Conservation (phyloP, 2,113 vertebrate species). For the Candoia aspera region DNA sequence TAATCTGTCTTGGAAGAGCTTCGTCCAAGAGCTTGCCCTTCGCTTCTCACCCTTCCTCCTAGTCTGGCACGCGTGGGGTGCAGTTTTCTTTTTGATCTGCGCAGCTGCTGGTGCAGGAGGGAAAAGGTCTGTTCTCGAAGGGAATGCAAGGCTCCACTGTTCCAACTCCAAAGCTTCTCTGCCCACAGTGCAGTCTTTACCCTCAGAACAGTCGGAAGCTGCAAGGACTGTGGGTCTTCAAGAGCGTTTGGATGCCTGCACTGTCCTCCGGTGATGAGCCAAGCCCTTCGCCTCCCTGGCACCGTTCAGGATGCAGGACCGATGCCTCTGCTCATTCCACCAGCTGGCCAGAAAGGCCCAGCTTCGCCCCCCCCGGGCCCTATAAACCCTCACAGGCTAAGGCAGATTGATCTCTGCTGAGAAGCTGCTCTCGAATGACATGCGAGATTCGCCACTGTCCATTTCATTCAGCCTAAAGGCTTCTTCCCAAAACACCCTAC, state of each 20-base stretch:
- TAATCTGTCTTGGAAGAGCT: neutral
- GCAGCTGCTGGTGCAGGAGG: neutral
- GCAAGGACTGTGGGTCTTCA: neutral
- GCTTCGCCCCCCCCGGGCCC: neutral
- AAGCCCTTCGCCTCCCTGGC: neutral
- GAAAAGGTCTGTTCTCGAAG: neutral
- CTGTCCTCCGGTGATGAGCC: neutral
- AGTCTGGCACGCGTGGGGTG: neutral
- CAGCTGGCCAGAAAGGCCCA: neutral
- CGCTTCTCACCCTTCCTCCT: neutral
- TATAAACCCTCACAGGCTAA: neutral
- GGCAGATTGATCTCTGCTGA: neutral
- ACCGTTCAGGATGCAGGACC: neutral
- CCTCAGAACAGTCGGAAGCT: neutral
- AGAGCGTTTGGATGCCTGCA: fast-evolving
- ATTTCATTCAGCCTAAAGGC: neutral
- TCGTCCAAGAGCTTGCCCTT: neutral
- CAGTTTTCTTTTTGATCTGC: neutral
- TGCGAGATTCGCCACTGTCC: neutral
- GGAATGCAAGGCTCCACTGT: neutral
- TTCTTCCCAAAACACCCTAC: neutral
- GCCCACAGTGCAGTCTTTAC: neutral
- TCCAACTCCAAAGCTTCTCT: neutral
- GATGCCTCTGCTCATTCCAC: neutral
- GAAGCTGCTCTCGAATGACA: neutral